These are phyloP conservation scores for Conger conger DNA, from an alignment of 2,113 vertebrate genomes.

Conservation along the genomic window DNA sequence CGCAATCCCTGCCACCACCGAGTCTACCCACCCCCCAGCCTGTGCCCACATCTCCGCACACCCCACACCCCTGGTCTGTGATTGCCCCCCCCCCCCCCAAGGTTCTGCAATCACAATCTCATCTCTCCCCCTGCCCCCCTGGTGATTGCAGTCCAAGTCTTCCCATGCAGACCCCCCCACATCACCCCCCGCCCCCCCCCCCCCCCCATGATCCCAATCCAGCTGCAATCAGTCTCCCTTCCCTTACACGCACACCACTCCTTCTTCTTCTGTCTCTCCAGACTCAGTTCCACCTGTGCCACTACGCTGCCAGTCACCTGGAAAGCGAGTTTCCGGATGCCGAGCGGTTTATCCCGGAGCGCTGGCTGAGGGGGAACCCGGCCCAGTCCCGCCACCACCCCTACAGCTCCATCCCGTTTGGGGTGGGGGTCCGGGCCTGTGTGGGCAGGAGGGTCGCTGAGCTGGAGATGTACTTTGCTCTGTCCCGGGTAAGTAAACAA, in stretches of 20 bases:
- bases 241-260: background rate
- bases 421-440: conserved; percentile 70
- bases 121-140: too few species aligned
- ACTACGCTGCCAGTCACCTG: conserved; percentile 63
- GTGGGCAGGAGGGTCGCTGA: conserved; percentile 75
- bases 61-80: too few species aligned
- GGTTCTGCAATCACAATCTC: too few species aligned
- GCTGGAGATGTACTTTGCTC: conserved; percentile 75
- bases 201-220: background rate
- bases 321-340: conserved; percentile 56
- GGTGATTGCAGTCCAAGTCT: too few species aligned
- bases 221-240: background rate
- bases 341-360: conserved; percentile 61
- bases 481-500: conserved; percentile 63
- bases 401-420: conserved; percentile 76
- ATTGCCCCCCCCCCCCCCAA: too few species aligned
- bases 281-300: conserved; percentile 74
- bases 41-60: too few species aligned
- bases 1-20: too few species aligned
- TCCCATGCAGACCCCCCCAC: too few species aligned
- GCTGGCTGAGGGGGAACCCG: conserved; percentile 58
- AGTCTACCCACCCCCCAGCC: too few species aligned
- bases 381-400: conserved; percentile 64
- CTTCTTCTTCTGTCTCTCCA: conserved; percentile 28
- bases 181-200: background rate